Evolutionary conservation across 1,140 invertebrate species (phyloP).

Genomic region (Kradibia gibbosae): DNA sequence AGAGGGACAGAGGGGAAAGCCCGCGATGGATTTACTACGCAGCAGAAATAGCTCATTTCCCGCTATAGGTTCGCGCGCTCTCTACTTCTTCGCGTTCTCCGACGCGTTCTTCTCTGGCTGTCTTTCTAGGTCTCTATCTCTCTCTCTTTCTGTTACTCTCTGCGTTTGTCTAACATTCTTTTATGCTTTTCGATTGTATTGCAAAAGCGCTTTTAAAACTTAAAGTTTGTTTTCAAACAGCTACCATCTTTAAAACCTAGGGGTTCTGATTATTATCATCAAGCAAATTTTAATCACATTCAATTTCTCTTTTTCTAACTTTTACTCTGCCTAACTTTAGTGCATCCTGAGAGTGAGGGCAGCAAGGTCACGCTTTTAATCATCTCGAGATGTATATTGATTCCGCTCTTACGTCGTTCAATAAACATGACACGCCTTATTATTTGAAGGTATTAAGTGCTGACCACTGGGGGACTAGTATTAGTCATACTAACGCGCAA

Average conservation of each 20-base stretch:
- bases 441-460: not conserved
- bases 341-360: not conserved
- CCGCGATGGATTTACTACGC: constrained; percentile 45
- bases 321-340: not conserved
- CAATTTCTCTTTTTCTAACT: not conserved
- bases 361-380: not conserved
- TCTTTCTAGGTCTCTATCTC: not conserved
- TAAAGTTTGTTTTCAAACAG: not conserved
- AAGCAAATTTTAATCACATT: not conserved
- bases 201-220: not conserved
- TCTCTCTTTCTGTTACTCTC: not conserved
- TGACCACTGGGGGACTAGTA: not conserved
- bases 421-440: not conserved
- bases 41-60: constrained; percentile 43
- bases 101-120: not conserved
- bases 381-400: not conserved
- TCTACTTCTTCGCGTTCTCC: not conserved
- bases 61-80: constrained; percentile 32
- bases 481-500: not conserved
- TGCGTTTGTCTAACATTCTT: not conserved
- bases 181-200: not conserved
- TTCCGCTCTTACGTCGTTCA: not conserved
- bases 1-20: constrained; percentile 10
- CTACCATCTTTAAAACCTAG: not conserved
- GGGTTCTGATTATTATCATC: not conserved